These are phyloP conservation scores for Cyphomyrus discorhynchus DNA, from an alignment of 2,113 vertebrate species.

Conservation along the genomic window DNA sequence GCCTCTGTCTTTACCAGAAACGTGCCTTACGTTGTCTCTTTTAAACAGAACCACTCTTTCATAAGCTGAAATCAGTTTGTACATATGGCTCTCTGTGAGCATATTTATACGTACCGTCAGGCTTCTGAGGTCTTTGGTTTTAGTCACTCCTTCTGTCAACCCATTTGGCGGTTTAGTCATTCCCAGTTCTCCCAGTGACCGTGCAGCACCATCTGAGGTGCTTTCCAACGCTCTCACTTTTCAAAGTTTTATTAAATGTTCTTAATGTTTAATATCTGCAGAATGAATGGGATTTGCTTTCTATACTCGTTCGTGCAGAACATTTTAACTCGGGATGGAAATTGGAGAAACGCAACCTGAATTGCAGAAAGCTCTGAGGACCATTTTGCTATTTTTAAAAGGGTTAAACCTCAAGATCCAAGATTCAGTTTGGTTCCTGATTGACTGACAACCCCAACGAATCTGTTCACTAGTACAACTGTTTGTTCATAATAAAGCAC, in stretches of 20 bases:
- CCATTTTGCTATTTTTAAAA: background rate
- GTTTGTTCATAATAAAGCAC: constrained; percentile 6
- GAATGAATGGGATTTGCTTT: background rate
- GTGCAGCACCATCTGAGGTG: background rate
- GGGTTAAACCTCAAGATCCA: background rate
- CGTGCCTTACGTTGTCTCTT: constrained; percentile 13
- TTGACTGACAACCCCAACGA: background rate
- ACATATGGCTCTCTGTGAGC: background rate
- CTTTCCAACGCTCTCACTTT: background rate
- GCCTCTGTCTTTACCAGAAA: background rate
- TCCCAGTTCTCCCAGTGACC: background rate
- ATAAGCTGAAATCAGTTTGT: background rate
- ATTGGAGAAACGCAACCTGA: background rate
- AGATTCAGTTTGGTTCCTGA: background rate
- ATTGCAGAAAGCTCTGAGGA: background rate
- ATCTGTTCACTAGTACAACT: background rate
- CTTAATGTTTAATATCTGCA: background rate
- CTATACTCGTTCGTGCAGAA: background rate
- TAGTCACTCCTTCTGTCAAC: background rate
- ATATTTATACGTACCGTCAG: background rate
- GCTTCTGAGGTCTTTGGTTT: background rate
- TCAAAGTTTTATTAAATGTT: background rate
- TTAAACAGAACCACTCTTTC: background rate
- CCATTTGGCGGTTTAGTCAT: background rate
- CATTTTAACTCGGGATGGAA: background rate